Base-by-base conservation (phyloP, 2,113 vertebrate genomes). In the Thunnus thynnus region DNA sequence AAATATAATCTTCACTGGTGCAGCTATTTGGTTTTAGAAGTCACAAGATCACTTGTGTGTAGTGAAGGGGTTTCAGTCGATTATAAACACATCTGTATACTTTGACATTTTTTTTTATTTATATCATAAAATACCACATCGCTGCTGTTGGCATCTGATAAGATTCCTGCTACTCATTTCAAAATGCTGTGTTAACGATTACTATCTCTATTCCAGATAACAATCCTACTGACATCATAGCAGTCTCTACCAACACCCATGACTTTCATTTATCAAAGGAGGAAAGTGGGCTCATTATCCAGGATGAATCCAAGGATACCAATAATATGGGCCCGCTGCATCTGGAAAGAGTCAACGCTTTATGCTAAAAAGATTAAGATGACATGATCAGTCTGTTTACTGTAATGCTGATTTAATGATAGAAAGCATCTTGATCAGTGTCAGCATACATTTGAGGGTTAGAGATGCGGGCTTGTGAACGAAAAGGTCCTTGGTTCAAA, bases 241-340 rank as follows among this genome's bases (percentile, higher is more conserved):
- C 18, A 1, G 30, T 56, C 3, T 2, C 32, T 8, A 11, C 36
- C 16, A 66, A 61, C 13, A 18, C 12, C 30, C 52, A 3, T n/a
- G 78, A 89, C 13, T 80, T 78, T 25, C 86, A 80, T 25, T 63
- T 93, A 52, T 91, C 92, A 2, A 89, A 86, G 72, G 92, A 93
- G 62, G 92, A 93, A 56, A 86, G 86, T 5, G 86, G 92, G 4
- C 0, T 89, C 60, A 68, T 81, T n/a, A 22, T 72, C 72, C 72
- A 77, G 50, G 72, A 84, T 57, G 72, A 82, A 54, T 30, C 12
- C 22, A 73, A 83, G 47, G 47, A 41, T 1, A 61, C 16, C n/a
- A 13, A 51, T 25, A 65, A 4, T 54, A 48, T 22, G 6, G 13
- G 2, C 2, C 2, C 27, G 2, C 4, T 46, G 12, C 22, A 22